These are phyloP conservation scores for Cheilosia grossa DNA, from an alignment of 2,888 invertebrate species.

Conservation along the genomic window DNA sequence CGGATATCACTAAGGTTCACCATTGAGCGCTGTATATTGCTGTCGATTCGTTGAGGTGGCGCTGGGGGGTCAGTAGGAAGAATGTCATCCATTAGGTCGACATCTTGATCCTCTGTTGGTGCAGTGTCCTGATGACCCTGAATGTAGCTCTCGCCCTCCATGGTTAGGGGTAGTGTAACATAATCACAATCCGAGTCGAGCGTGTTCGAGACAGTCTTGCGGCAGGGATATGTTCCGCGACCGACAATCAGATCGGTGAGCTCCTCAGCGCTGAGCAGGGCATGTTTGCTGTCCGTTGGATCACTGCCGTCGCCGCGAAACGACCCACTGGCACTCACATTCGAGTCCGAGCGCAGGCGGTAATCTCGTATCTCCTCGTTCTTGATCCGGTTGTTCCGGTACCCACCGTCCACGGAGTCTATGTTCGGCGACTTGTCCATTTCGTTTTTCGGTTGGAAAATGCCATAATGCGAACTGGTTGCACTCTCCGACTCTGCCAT, in stretches of 20 bases:
- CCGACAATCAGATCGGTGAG: constrained; percentile 93
- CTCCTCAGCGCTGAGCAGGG: constrained; percentile 91
- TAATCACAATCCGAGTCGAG: constrained; percentile 96
- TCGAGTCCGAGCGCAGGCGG: constrained; percentile 90
- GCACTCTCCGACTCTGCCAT: constrained; percentile 85
- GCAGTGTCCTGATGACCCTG: constrained; percentile 86
- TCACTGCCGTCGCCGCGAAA: constrained; percentile 96
- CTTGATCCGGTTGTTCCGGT: constrained; percentile 83
- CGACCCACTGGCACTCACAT: constrained; percentile 90
- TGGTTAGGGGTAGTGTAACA: constrained; percentile 88
- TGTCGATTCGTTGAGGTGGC: constrained; percentile 88
- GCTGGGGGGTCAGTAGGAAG: constrained; percentile 86
- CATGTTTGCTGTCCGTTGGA: constrained; percentile 91
- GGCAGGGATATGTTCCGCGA: constrained; percentile 89
- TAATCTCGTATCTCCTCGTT: constrained; percentile 84
- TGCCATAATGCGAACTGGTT: constrained; percentile 85
- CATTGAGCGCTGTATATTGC: constrained; percentile 84
- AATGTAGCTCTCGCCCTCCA: constrained; percentile 85
- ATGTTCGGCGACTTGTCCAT: constrained; percentile 83
- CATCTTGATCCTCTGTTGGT: constrained; percentile 84
- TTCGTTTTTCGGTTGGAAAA: constrained; percentile 85
- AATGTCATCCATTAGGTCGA: constrained; percentile 83
- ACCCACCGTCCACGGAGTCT: constrained; percentile 86
- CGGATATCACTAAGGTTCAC: constrained; percentile 83
- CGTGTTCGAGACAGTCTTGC: constrained; percentile 92